Evolutionary conservation across 2,113 vertebrate genomes (phyloP).

Genomic region (Heterotis niloticus): DNA sequence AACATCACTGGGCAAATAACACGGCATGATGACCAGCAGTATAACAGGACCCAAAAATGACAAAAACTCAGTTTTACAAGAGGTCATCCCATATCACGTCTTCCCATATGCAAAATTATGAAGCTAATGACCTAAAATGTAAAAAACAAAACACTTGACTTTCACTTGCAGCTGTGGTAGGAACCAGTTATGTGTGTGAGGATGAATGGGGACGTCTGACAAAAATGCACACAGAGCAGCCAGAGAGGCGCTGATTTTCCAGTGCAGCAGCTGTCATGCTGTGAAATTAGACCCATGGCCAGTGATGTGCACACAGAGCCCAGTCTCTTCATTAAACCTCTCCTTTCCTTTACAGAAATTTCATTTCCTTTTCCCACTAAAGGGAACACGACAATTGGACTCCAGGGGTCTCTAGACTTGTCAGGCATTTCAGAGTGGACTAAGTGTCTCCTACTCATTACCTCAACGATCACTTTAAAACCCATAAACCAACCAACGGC

Average conservation of each 20-base stretch:
- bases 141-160: background rate
- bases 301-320: slow-evolving; percentile 43
- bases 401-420: background rate
- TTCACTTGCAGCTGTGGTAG: background rate
- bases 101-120: background rate
- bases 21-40: background rate
- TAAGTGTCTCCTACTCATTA: background rate
- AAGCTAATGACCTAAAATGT: background rate
- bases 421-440: background rate
- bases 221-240: background rate
- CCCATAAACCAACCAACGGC: background rate
- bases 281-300: slow-evolving; percentile 71
- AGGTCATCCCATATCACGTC: background rate
- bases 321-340: slow-evolving; percentile 57
- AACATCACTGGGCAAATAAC: background rate
- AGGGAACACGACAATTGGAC: background rate
- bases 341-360: slow-evolving; percentile 13
- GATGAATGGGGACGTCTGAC: background rate
- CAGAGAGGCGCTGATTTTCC: slow-evolving; percentile 68
- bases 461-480: no score
- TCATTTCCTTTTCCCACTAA: background rate
- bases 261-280: slow-evolving; percentile 60
- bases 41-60: background rate
- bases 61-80: background rate
- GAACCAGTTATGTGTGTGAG: no score